Evolutionary conservation across 2,113 vertebrate species (phyloP), one percentile per base, ranked within the genome.

Genomic region (Chaenocephalus aceratus): DNA sequence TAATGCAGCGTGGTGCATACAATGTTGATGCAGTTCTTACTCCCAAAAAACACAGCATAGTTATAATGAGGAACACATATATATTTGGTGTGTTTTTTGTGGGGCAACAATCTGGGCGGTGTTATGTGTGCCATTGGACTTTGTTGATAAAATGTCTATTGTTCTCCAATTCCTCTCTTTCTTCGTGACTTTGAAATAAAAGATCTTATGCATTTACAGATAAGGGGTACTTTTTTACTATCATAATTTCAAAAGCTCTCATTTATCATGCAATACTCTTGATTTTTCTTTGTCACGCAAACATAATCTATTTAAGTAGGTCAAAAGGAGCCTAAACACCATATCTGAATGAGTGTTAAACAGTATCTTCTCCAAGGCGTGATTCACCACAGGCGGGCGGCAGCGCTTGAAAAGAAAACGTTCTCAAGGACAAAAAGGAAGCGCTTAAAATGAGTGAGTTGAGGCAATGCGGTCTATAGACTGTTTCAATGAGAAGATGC

Each of bases 371-470:
- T 65, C 14, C 0, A 6, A 72, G 69, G 68, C 67, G 53, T 56
- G 49, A 67, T 62, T 72, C 68, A 75, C 57, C 3, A 2, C 71
- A 72, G 75, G 65, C 14, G 4, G 69, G 65, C 14, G 4, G 44
- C 6, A 26, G 10, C 54, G 82, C 63, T 71, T 76, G 10, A 64
- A 86, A 76, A 68, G 44, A 26, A 80, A 86, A 89, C 53, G 77
- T 78, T 86, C 67, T 73, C 75, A 91, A 90, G 85, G 88, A 80
- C 81, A 64, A 81, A 82, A 70, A 67, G 36, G 52, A 83, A 84
- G 71, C 26, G 77, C 71, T 87, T 73, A 52, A 62, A 72, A 66
- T 82, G 79, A 83, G 11, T 21, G 56, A 85, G 49, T 15, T 41
- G 81, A 84, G 30, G 10, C 51, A 48, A 18, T 23, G 18, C 15